Evolutionary conservation across 1,140 invertebrate genomes (phyloP), one percentile per base, ranked within the genome.

Genomic region (Drosophila persimilis): DNA sequence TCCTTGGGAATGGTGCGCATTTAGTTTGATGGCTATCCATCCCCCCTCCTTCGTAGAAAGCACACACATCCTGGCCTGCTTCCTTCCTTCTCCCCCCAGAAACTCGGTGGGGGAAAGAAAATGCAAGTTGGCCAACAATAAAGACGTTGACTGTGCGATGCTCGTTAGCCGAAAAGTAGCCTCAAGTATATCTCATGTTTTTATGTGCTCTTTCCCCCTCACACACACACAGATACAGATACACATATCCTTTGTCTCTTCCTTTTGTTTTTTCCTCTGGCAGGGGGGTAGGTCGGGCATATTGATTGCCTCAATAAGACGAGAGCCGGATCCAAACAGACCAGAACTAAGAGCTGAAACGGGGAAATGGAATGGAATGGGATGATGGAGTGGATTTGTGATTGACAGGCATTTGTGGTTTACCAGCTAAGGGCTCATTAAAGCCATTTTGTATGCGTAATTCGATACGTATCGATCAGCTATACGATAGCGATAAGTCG

Each of bases 131-230:
- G 64, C 50, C 57, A 70, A 73, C 60, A 70, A 86, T 77, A 81
- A 88, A 86, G 77, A 86, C 62, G 73, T 85, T 75, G 64, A 72
- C 81, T 86, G 57, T 66, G 69, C 64, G 46, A 59, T 64, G 83
- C 77, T 88, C 83, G 81, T 86, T 81, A 88, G 64, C 62, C 56
- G 58, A 72, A 88, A 85, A 85, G 81, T 88, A 75, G 83, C 83
- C 75, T 71, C 64, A 72, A 64, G 65, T 55, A 76, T 77, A 77
- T 86, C 72, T 54, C 54, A 81, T 75, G 72, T 80, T 71, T 66
- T 80, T 80, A 80, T 59, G 73, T 60, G 46, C 41, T n/a, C 24
- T 48, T 15, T 15, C 15, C 35, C 17, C 35, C 54, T 29, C 43
- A 60, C 11, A 22, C 44, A 69, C 45, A 45, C 55, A 39, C 44